Percentiles rank a stretch among this genome's conserved stretches.
phyloP scores from a whole-genome alignment of 1,140 invertebrate species.

The Tigriopus japonicus region DNA sequence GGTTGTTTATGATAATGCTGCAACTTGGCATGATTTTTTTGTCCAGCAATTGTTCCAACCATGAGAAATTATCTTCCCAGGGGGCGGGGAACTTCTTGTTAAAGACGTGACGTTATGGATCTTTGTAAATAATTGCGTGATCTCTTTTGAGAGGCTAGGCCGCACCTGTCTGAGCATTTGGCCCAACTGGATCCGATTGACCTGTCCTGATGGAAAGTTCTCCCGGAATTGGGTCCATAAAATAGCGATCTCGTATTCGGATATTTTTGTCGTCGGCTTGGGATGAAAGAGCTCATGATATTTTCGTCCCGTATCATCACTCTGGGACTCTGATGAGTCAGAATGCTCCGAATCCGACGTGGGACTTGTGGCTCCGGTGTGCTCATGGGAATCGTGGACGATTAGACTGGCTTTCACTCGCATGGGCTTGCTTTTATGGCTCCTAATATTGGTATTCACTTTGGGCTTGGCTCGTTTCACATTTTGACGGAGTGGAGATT shows the following conservation, averaged over 20 bases:
- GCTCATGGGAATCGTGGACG: too few species aligned
- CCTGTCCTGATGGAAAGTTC: not conserved
- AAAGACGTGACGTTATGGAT: not conserved
- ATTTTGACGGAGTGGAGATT: too few species aligned
- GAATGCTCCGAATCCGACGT: too few species aligned
- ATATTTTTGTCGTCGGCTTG: not conserved
- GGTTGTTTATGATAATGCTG: not conserved
- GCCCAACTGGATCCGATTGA: not conserved
- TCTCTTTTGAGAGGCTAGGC: not conserved
- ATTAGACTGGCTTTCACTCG: too few species aligned
- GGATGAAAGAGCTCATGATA: too few species aligned
- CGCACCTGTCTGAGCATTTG: not conserved
- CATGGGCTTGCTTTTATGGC: too few species aligned
- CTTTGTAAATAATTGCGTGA: not conserved
- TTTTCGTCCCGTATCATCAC: too few species aligned
- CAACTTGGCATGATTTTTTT: not conserved
- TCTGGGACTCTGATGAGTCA: too few species aligned
- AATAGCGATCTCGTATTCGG: not conserved
- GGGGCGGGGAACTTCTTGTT: not conserved
- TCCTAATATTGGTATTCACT: too few species aligned
- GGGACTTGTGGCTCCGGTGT: too few species aligned
- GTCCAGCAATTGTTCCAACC: not conserved
- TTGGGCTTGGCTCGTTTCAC: too few species aligned
- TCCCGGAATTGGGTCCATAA: not conserved
- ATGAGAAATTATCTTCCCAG: not conserved